Evolutionary conservation across 2,888 invertebrate species (phyloP).

Genomic region (Linnaemya vulpina): DNA sequence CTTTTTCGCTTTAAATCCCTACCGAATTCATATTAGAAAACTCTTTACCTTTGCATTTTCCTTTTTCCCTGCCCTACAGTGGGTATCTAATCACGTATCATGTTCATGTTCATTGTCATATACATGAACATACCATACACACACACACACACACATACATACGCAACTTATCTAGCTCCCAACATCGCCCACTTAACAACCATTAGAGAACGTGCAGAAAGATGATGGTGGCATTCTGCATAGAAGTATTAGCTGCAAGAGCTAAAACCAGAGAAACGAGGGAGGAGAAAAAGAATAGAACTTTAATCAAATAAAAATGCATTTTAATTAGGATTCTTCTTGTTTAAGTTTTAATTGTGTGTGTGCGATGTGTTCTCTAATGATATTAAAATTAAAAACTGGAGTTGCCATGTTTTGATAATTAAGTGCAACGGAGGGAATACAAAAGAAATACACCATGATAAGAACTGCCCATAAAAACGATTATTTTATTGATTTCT

Average conservation of each 20-base stretch:
- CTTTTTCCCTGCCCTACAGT: not conserved
- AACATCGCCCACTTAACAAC: not conserved
- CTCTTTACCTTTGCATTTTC: slow-evolving; percentile 17
- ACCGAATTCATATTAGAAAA: slow-evolving; percentile 30
- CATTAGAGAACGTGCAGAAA: not conserved
- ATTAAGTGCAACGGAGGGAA: too few relatives aligned
- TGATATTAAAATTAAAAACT: slow-evolving; percentile 3
- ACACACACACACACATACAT: not conserved
- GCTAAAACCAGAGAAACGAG: slow-evolving; percentile 17
- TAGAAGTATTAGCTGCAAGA: slow-evolving; percentile 55
- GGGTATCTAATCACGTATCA: slow-evolving; percentile 35
- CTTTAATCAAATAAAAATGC: slow-evolving; percentile 78
- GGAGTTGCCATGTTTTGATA: slow-evolving; percentile 33
- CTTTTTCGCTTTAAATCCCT: slow-evolving; percentile 51
- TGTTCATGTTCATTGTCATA: slow-evolving; percentile 61
- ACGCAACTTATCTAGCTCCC: not conserved
- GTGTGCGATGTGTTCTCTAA: slow-evolving; percentile 25
- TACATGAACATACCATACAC: not conserved
- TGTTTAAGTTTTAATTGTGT: slow-evolving; percentile 48
- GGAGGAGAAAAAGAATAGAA: slow-evolving; percentile 6
- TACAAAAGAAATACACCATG: too few relatives aligned
- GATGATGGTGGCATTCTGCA: slow-evolving; percentile 36
- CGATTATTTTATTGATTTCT: too few relatives aligned
- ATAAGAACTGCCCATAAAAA: too few relatives aligned
- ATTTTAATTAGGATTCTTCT: slow-evolving; percentile 81